Evolutionary conservation across 2,888 invertebrate species (phyloP), one percentile per base, ranked within the genome.

Genomic region (Nomada goodeniana): DNA sequence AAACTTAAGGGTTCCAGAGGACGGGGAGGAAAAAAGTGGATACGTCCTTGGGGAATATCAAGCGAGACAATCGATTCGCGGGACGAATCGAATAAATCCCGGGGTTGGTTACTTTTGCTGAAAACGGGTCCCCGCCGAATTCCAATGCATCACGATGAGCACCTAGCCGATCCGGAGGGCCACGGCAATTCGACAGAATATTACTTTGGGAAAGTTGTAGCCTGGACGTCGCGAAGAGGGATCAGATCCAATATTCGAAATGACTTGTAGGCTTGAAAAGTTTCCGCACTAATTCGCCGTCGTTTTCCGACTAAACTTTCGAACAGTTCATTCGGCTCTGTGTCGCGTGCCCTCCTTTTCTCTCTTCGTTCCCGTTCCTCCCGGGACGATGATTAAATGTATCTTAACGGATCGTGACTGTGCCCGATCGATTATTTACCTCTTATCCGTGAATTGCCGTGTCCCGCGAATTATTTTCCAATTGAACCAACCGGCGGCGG

Each of bases 121-220:
- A 36, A 74, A 47, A 63, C 59, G 65, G n/a, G 47, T 59, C 64
- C 53, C 65, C 55, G 55, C 55, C 82, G 79, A 82, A 83, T 82
- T 82, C 61, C 82, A 75, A 82, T 82, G 83, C 83, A 82, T 83
- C 79, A 59, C 55, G 79, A 82, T 75, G 82, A 83, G 77, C 78
- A 64, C 53, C 80, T 67, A 59, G 74, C 61, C 77, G 78, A 78
- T 76, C 61, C 82, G 47, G 26, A 74, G 59, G 44, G 36, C 53
- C 59, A 52, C 50, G 59, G 63, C 78, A 82, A 83, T 83, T 78
- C 71, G 78, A 82, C 78, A 71, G 77, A 83, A 82, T 82, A 82
- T 83, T 83, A 81, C 82, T 82, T 82, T 63, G 57, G 55, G 55
- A 74, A 82, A 69, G 68, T 73, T 73, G 59, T 65, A 65, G 65